These are phyloP conservation scores for Drosophila sucinea DNA, from an alignment of 1,140 invertebrate species.

Conservation along the genomic window DNA sequence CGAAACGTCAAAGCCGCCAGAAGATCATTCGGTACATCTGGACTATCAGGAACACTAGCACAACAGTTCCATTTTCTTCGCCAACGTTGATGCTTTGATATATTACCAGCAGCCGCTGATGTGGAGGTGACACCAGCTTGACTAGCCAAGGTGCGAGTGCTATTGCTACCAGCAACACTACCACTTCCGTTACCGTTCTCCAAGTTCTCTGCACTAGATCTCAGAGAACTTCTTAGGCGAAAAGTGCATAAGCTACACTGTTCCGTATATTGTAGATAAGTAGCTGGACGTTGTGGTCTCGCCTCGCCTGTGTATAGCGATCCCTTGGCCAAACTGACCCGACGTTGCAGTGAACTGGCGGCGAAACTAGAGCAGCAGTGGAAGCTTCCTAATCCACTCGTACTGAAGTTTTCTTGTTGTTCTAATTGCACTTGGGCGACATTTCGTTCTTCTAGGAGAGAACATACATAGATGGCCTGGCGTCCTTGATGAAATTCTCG, in stretches of 20 bases:
- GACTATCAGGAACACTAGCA: slow-evolving; percentile 84
- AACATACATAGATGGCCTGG: slow-evolving; percentile 78
- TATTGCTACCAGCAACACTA: slow-evolving; percentile 53
- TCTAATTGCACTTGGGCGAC: slow-evolving; percentile 35
- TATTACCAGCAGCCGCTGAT: slow-evolving; percentile 57
- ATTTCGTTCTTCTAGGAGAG: slow-evolving; percentile 67
- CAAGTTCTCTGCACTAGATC: slow-evolving; percentile 21
- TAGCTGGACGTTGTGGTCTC: slow-evolving; percentile 44
- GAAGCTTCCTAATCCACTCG: slow-evolving; percentile 48
- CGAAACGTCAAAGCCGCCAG: slow-evolving; percentile 63
- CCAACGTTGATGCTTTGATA: slow-evolving; percentile 83
- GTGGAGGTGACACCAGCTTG: slow-evolving; percentile 53
- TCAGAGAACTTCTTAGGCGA: slow-evolving; percentile 56
- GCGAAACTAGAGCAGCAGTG: slow-evolving; percentile 80
- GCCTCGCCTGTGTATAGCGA: slow-evolving; percentile 53
- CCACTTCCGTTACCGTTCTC: neutral
- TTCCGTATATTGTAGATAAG: slow-evolving; percentile 77
- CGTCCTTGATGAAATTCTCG: slow-evolving; percentile 70
- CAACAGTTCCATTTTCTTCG: slow-evolving; percentile 85
- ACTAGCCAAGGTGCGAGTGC: slow-evolving; percentile 61
- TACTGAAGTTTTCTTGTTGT: slow-evolving; percentile 20
- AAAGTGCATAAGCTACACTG: slow-evolving; percentile 82
- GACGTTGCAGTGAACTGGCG: slow-evolving; percentile 64
- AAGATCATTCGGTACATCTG: slow-evolving; percentile 83
- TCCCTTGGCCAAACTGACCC: slow-evolving; percentile 67